These are phyloP conservation scores for Zoanthus sociatus DNA, from an alignment of 92 coral and sea anemone species.

Conservation along the genomic window DNA sequence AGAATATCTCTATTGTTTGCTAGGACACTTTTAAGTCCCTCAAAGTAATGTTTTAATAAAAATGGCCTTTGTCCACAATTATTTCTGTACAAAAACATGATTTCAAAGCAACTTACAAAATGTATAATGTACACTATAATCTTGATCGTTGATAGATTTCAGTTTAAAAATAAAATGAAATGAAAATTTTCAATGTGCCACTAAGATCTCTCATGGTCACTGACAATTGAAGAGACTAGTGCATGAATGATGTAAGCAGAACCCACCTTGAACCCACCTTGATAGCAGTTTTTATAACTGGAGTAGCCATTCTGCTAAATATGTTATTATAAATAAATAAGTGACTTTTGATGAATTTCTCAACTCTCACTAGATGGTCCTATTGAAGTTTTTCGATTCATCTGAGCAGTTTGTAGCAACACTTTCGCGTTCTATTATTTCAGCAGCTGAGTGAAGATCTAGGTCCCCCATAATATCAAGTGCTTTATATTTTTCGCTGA, in stretches of 20 bases:
- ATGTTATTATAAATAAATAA: no score
- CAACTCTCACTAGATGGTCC: no score
- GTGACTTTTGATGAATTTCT: no score
- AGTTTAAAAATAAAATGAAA: not conserved
- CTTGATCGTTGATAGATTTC: not conserved
- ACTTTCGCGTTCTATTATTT: no score
- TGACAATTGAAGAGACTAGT: not conserved
- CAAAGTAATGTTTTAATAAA: not conserved
- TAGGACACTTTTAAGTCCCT: not conserved
- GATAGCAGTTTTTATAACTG: no score
- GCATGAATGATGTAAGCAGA: no score
- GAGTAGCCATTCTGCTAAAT: no score
- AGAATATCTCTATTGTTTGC: not conserved
- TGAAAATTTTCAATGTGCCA: not conserved
- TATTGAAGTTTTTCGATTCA: no score
- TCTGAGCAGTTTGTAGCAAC: not conserved
- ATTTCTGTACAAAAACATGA: not conserved
- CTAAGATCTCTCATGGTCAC: not conserved
- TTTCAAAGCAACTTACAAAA: not conserved
- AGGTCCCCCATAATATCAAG: no score
- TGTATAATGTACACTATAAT: not conserved
- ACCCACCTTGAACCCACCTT: no score
- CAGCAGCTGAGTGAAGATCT: no score
- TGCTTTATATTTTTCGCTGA: no score
- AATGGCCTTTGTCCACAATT: not conserved